Base-by-base conservation (phyloP, 2,797 vertebrate genomes). In the Gymnoscopelus braueri region DNA sequence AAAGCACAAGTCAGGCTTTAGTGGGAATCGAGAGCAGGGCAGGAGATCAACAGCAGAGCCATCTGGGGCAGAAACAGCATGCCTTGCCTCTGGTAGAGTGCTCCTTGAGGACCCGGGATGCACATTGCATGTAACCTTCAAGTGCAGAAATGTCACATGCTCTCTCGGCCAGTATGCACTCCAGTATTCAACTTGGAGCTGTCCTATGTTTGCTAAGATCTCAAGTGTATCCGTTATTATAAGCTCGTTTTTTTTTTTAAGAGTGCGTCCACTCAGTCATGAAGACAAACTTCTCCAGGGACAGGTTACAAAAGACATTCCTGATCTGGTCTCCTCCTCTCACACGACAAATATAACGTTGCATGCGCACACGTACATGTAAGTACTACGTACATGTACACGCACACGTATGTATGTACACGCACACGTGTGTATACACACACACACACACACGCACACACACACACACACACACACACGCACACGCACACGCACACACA, bases 41-140 rank as follows among this genome's bases (percentile, higher is more conserved):
- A 73, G 83, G 77, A 71, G 83, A 83, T 85, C 87, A 87, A 85
- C 81, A 79, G 78, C 67, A 56, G 69, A 75, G 71, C 75, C 75
- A 75, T 67, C 68, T 76, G 74, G 81, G 74, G 67, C 70, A 68
- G 72, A 79, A 60, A 50, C 47, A 2, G 77, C 64, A 65, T 76
- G 78, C 79, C 74, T 60, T 64, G 69, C 77, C 62, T 69, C 55
- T 66, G 59, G 52, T 78, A 67, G 78, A 83, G 70, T 69, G 71
- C 69, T 84, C 77, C 72, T 84, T 44, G 71, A 85, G 84, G 73
- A 87, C 65, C 66, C 52, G 1, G 12, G 54, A 70, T 65, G 57
- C 68, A 78, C 78, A 19, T 4, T 23, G 4, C 24, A 75, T 80
- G 78, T 62, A 60, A 12, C 61, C 70, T 69, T 81, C 57, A 44